Percentiles rank a stretch among this genome's conserved stretches.
These are phyloP conservation scores for Temnothorax rugatulus DNA, from an alignment of 2,888 invertebrate genomes.

Conservation along the genomic window DNA sequence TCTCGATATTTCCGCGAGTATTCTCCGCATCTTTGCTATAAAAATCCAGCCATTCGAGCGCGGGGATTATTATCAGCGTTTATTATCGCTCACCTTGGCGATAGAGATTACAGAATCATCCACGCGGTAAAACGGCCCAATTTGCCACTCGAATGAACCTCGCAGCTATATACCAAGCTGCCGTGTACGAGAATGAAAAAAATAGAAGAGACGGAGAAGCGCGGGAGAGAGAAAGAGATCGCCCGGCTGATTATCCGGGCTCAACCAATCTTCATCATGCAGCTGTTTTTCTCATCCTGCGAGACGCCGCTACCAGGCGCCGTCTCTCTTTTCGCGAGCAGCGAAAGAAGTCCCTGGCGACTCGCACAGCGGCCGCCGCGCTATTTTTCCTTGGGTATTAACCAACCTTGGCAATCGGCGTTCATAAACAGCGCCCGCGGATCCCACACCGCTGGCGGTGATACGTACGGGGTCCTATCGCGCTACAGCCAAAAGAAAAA, in stretches of 20 bases:
- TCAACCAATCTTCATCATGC: slow-evolving; percentile 75
- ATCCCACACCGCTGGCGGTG: slow-evolving; percentile 26
- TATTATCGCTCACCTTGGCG: slow-evolving; percentile 57
- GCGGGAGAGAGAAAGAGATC: slow-evolving; percentile 44
- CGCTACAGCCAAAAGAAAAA: slow-evolving; percentile 61
- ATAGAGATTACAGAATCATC: slow-evolving; percentile 72
- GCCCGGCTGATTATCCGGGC: slow-evolving; percentile 71
- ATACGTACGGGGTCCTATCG: slow-evolving; percentile 42
- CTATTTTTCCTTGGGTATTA: slow-evolving; percentile 64
- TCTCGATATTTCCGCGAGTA: slow-evolving; percentile 50
- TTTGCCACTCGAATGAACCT: slow-evolving; percentile 65
- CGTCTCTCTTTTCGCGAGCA: slow-evolving; percentile 62
- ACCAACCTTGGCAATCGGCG: slow-evolving; percentile 67
- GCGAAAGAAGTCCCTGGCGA: slow-evolving; percentile 61
- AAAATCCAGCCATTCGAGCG: slow-evolving; percentile 48
- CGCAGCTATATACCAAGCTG: slow-evolving; percentile 60
- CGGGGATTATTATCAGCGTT: slow-evolving; percentile 65
- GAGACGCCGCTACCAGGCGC: slow-evolving; percentile 57
- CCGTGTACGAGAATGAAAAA: slow-evolving; percentile 54
- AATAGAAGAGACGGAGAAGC: slow-evolving; percentile 6
- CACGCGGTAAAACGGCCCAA: slow-evolving; percentile 69
- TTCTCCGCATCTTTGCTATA: slow-evolving; percentile 21
- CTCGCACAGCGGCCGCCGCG: slow-evolving; percentile 43
- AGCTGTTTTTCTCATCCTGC: slow-evolving; percentile 74
- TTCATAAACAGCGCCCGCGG: slow-evolving; percentile 66